A percentile compares a stretch with the other conserved stretches of the same genome.
These are phyloP conservation scores for Cyaniris semiargus DNA, from an alignment of 2,888 invertebrate genomes.

Conservation along the genomic window DNA sequence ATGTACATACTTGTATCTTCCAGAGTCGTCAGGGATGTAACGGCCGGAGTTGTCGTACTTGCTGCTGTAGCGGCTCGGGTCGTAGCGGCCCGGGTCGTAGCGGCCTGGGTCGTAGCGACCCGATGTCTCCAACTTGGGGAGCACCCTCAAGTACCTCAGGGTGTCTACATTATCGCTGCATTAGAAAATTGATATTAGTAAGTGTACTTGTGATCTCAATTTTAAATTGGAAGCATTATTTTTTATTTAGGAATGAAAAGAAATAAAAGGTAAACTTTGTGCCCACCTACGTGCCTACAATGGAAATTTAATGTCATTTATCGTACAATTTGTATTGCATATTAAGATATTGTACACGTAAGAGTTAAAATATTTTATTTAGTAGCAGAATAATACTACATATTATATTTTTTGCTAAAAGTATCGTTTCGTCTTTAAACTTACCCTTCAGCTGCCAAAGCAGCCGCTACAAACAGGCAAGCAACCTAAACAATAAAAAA, in stretches of 20 bases:
- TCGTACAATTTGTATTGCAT: too few relatives aligned
- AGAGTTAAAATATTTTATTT: too few relatives aligned
- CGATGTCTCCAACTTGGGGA: conserved; percentile 45
- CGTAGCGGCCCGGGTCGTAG: conserved; percentile 45
- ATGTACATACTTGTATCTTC: conserved; percentile 60
- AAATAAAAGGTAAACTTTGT: background rate
- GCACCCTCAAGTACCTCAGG: background rate
- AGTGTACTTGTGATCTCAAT: background rate
- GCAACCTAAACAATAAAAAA: conserved; percentile 56
- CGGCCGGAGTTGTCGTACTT: conserved; percentile 46
- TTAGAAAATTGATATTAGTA: background rate
- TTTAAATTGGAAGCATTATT: background rate
- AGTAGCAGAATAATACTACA: too few relatives aligned
- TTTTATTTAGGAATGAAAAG: background rate
- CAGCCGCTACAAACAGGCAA: conserved; percentile 59
- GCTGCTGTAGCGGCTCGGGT: conserved; percentile 45
- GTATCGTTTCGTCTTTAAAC: conserved; percentile 33
- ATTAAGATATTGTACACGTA: too few relatives aligned
- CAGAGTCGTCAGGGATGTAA: conserved; percentile 55
- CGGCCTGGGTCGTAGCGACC: conserved; percentile 41
- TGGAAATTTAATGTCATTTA: too few relatives aligned
- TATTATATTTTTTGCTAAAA: too few relatives aligned
- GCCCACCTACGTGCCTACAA: too few relatives aligned
- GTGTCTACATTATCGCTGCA: conserved; percentile 13
- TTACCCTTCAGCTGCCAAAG: conserved; percentile 60